Percentiles rank a stretch among this genome's conserved stretches.
Evolutionary conservation across 1,140 invertebrate genomes (phyloP).

Genomic region (Temnothorax nylanderi): DNA sequence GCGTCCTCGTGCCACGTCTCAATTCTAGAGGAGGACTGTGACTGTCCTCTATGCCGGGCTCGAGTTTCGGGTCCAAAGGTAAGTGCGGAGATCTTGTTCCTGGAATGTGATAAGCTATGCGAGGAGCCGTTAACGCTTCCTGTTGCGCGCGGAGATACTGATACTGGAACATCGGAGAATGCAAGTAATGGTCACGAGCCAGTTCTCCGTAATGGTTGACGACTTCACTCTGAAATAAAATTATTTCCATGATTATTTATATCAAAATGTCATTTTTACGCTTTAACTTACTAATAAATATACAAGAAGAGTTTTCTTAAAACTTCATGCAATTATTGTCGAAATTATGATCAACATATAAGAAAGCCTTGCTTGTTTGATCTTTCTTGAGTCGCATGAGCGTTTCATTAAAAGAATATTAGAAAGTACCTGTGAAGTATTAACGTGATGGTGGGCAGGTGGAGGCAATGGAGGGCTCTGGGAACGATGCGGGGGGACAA

Average conservation of each 20-base stretch:
- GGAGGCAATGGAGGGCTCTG: conserved; percentile 89
- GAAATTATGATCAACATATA: conserved; percentile 3
- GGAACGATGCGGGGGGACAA: conserved; percentile 83
- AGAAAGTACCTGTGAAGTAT: conserved; percentile 90
- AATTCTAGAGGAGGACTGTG: conserved; percentile 91
- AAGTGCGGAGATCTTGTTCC: conserved; percentile 82
- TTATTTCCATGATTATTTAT: not conserved
- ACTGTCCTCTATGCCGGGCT: conserved; percentile 88
- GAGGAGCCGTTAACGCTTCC: conserved; percentile 86
- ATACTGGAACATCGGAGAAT: conserved; percentile 89
- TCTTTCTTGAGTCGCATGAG: not conserved
- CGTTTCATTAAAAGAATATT: conserved; percentile 44
- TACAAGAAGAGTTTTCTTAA: not conserved
- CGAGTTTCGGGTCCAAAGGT: conserved; percentile 84
- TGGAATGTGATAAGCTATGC: conserved; percentile 83
- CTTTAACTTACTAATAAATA: not conserved
- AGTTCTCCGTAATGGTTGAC: conserved; percentile 83
- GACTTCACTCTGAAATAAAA: conserved; percentile 87
- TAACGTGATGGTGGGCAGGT: conserved; percentile 93
- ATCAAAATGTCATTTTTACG: not conserved
- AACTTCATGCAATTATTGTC: conserved; percentile 3
- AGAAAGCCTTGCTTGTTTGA: not conserved
- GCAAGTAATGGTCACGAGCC: conserved; percentile 86
- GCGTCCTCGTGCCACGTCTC: conserved; percentile 87
- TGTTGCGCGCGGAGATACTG: conserved; percentile 90